Percentiles rank a stretch among this genome's conserved stretches.
These are phyloP conservation scores for Plectus sambesii DNA, from an alignment of 1,140 invertebrate genomes.

Conservation along the genomic window DNA sequence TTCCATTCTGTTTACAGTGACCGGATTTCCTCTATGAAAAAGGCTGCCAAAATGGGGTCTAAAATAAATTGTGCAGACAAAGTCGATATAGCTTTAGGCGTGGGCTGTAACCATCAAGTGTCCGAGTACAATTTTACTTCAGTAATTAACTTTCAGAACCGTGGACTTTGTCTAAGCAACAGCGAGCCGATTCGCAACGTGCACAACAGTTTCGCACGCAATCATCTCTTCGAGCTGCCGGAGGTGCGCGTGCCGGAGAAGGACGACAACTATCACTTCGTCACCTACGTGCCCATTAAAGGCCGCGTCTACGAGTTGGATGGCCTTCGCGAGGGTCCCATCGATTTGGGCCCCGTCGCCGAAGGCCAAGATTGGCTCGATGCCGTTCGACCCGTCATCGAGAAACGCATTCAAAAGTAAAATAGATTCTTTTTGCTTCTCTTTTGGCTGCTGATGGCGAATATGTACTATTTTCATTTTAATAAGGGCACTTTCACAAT, in stretches of 20 bases:
- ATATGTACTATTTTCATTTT: slow-evolving; percentile 2
- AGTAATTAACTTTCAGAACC: slow-evolving; percentile 68
- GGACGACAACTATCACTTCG: slow-evolving; percentile 94
- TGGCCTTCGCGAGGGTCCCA: slow-evolving; percentile 80
- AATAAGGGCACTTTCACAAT: too few relatives aligned
- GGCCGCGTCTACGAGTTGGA: slow-evolving; percentile 90
- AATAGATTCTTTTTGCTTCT: slow-evolving; percentile 28
- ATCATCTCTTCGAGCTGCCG: slow-evolving; percentile 87
- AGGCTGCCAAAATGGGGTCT: too few relatives aligned
- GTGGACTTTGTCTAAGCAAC: slow-evolving; percentile 87
- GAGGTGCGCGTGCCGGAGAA: slow-evolving; percentile 60
- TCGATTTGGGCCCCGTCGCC: slow-evolving; percentile 68
- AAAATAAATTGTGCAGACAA: too few relatives aligned
- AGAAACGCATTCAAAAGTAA: slow-evolving; percentile 82
- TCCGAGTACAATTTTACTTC: slow-evolving; percentile 22
- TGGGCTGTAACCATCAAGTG: too few relatives aligned
- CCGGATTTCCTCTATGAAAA: too few relatives aligned
- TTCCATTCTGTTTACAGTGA: too few relatives aligned
- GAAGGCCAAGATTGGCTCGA: slow-evolving; percentile 76
- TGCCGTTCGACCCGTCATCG: slow-evolving; percentile 76
- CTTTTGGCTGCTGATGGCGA: slow-evolving; percentile 9
- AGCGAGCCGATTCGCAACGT: slow-evolving; percentile 81
- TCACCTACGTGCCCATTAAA: slow-evolving; percentile 87
- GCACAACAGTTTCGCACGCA: slow-evolving; percentile 91
- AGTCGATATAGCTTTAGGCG: too few relatives aligned